Evolutionary conservation across 1,140 invertebrate species (phyloP), one percentile per base, ranked within the genome.

Genomic region (Episyrphus balteatus): DNA sequence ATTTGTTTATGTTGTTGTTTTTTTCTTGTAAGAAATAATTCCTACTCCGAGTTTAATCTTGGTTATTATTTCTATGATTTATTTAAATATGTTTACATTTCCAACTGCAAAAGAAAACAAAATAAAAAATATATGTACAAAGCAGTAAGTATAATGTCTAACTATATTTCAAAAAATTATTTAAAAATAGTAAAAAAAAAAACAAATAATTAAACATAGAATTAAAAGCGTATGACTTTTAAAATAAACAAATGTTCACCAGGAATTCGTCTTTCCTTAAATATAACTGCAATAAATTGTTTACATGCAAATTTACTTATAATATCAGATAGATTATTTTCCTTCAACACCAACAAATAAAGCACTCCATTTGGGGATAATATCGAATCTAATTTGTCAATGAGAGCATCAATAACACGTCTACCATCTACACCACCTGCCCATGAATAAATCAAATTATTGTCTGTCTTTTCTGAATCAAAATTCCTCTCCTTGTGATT

Each of bases 321-420:
- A 46, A 93, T 85, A 58, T 88, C 81, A 47, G 80, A 62, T 43
- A 82, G 79, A 68, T 87, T 77, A 72, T 96, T 97, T 70, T 94
- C 86, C 72, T 85, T 81, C 36, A 94, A 78, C 18, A 86, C 71
- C 32, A 95, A 71, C 50, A 96, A 70, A 71, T 95, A 97, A 69
- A 92, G 87, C 0, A 83, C 66, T 10, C 92, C 90, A 33, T 71
- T 61, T 2, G 71, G 52, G 10, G 82, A 80, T 30, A 96, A 69
- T 41, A 91, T 72, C 51, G 78, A 58, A 49, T 79, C 73, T 54
- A 95, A 73, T 48, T 70, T 61, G 31, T 75, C 59, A 15, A 95
- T 75, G 49, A 95, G 68, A 58, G 76, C 68, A 63, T 94, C 85
- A 40, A 86, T 91, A 5, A 95, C 80, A 69, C 81, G 69, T 49